Percentiles rank a stretch among this genome's conserved stretches.
Evolutionary conservation across 1,140 invertebrate species (phyloP).

Genomic region (Drosophila punjabiensis): DNA sequence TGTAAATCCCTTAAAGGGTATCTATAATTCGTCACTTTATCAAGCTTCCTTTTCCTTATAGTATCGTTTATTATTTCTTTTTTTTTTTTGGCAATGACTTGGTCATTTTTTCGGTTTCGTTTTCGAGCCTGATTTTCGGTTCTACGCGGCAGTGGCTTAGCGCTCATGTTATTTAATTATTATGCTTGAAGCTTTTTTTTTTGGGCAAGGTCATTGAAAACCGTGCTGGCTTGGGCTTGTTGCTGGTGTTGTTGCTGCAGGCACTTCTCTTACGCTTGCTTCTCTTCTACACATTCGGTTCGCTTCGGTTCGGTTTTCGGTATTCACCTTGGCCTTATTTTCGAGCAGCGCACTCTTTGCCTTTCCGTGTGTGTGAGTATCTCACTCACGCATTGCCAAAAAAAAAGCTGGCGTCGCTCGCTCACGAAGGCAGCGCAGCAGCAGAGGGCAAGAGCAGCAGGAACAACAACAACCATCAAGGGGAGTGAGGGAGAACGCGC

Average conservation of each 20-base stretch:
- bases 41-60: not conserved
- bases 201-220: slow-evolving; percentile 79
- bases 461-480: slow-evolving; percentile 12
- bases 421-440: slow-evolving; percentile 56
- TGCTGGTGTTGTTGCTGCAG: slow-evolving; percentile 33
- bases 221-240: slow-evolving; percentile 37
- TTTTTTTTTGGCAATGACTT: slow-evolving; percentile 48
- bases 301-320: slow-evolving; percentile 69
- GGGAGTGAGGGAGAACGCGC: slow-evolving; percentile 37
- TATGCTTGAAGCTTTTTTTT: slow-evolving; percentile 78
- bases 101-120: slow-evolving; percentile 54
- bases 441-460: slow-evolving; percentile 47
- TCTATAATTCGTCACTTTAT: not conserved
- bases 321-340: slow-evolving; percentile 85
- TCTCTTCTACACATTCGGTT: slow-evolving; percentile 67
- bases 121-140: slow-evolving; percentile 70
- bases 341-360: slow-evolving; percentile 78
- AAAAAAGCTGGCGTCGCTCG: slow-evolving; percentile 49
- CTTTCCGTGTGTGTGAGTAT: slow-evolving; percentile 40
- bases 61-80: not conserved
- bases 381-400: slow-evolving; percentile 79
- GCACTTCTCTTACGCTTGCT: slow-evolving; percentile 61
- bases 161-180: slow-evolving; percentile 79
- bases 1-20: not conserved
- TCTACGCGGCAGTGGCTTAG: slow-evolving; percentile 68